phyloP scores from a whole-genome alignment of 1,140 invertebrate species.

The Magallana angulata region DNA sequence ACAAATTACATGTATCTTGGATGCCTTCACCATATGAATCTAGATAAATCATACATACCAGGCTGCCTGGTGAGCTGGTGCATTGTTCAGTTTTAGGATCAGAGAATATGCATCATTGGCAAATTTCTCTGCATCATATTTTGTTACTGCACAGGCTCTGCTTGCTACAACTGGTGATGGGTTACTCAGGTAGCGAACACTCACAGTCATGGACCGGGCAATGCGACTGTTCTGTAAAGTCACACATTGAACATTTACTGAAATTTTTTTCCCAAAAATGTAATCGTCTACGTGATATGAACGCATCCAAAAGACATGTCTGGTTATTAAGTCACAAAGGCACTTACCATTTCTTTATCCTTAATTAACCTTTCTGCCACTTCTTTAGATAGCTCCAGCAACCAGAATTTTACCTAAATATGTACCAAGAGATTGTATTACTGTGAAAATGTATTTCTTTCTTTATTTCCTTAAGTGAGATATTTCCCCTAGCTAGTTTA shows the following conservation, averaged over 20 bases:
- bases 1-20: too few species aligned
- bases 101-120: slow-evolving; percentile 83
- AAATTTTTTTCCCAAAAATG: too few species aligned
- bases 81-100: slow-evolving; percentile 84
- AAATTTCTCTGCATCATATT: slow-evolving; percentile 78
- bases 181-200: slow-evolving; percentile 66
- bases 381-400: slow-evolving; percentile 89
- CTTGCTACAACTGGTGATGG: slow-evolving; percentile 67
- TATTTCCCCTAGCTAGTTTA: too few species aligned
- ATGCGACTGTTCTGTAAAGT: slow-evolving; percentile 76
- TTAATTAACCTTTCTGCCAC: slow-evolving; percentile 90
- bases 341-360: slow-evolving; percentile 82
- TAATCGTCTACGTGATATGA: too few species aligned
- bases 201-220: slow-evolving; percentile 77
- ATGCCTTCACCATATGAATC: too few species aligned
- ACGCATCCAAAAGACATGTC: too few species aligned
- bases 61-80: slow-evolving; percentile 82
- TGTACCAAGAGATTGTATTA: slow-evolving; percentile 16
- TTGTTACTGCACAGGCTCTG: slow-evolving; percentile 74
- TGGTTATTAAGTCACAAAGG: too few species aligned
- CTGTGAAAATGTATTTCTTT: too few species aligned
- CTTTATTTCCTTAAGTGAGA: too few species aligned
- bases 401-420: slow-evolving; percentile 86
- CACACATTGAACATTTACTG: background rate
- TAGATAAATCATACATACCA: slow-evolving; percentile 80